Evolutionary conservation across 2,113 vertebrate species (phyloP), one percentile per base, ranked within the genome.

Genomic region (Thinocorus orbignyianus): DNA sequence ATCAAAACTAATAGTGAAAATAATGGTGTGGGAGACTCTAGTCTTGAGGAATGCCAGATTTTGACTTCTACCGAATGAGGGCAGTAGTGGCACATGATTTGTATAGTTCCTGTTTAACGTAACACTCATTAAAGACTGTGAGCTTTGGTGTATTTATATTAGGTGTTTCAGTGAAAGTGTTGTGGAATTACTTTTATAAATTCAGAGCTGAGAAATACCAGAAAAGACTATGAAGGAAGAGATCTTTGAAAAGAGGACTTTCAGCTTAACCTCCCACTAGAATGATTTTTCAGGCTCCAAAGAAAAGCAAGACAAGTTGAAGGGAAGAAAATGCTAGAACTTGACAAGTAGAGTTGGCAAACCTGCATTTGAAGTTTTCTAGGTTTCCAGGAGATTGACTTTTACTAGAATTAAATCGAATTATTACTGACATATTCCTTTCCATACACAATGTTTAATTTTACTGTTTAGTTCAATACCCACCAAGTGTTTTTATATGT

Each of bases 101-200:
- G 51, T 42, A 10, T 15, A 14, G 30, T 39, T 46, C 60, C 52
- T 31, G 24, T 80, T 96, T 66, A 33, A 80, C 28, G 26, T 52
- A 90, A 55, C 39, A 52, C 51, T 91, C 61, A 31, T 84, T 95
- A 89, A 84, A 80, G 51, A 88, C 83, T 88, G 48, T 73, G 92
- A 83, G 81, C 80, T 96, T 93, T 64, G 80, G 57, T 84, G 41
- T 95, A 96, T 97, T 98, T 98, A 92, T 97, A 92, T 97, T 97
- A 97, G 88, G 86, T 94, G 92, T 96, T 96, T 94, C 77, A 90
- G 92, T 78, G 66, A 97, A 84, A 91, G 86, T 95, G 96, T 97
- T 94, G 92, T 93, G 96, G 96, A 97, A 96, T 96, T 92, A 96
- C 93, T 97, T 98, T 97, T 97, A 93, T 95, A 96, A 97, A 97